phyloP scores from a whole-genome alignment of 1,140 invertebrate genomes.

The Chionoecetes opilio region DNA sequence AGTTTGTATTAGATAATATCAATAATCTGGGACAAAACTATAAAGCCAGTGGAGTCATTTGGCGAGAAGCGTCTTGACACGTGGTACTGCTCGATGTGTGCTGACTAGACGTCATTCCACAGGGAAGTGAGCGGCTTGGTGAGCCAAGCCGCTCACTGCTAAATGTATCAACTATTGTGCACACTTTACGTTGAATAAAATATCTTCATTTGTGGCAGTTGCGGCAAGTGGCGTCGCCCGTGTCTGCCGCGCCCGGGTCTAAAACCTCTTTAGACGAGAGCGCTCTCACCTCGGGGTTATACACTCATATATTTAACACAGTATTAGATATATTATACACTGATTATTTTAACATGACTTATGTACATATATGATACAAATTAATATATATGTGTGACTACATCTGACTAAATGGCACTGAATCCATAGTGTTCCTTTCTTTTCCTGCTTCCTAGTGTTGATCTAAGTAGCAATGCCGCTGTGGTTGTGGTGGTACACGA shows the following conservation, averaged over 20 bases:
- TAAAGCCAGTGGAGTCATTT: slow-evolving; percentile 69
- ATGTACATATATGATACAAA: slow-evolving; percentile 77
- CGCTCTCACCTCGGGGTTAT: slow-evolving; percentile 62
- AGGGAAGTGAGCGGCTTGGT: slow-evolving; percentile 72
- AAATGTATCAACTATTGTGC: slow-evolving; percentile 72
- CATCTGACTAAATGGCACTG: slow-evolving; percentile 80
- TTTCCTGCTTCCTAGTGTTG: slow-evolving; percentile 46
- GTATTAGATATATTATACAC: slow-evolving; percentile 75
- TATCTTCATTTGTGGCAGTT: slow-evolving; percentile 64
- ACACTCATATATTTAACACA: slow-evolving; percentile 60
- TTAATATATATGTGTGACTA: slow-evolving; percentile 77
- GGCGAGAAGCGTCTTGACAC: slow-evolving; percentile 69
- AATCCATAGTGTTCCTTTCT: slow-evolving; percentile 63
- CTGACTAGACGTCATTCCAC: slow-evolving; percentile 76
- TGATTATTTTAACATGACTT: slow-evolving; percentile 77
- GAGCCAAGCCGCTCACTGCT: slow-evolving; percentile 69
- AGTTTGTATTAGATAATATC: slow-evolving; percentile 76
- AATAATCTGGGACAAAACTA: slow-evolving; percentile 74
- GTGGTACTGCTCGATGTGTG: slow-evolving; percentile 51
- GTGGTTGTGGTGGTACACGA: slow-evolving; percentile 66
- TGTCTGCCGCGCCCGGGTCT: slow-evolving; percentile 58
- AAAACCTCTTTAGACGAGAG: slow-evolving; percentile 72
- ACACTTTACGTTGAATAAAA: slow-evolving; percentile 76
- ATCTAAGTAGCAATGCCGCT: slow-evolving; percentile 74
- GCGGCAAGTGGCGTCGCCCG: slow-evolving; percentile 41